A percentile compares a stretch with the other conserved stretches of the same genome.
phyloP scores from a whole-genome alignment of 2,797 vertebrate genomes.

The Trichosurus vulpecula region DNA sequence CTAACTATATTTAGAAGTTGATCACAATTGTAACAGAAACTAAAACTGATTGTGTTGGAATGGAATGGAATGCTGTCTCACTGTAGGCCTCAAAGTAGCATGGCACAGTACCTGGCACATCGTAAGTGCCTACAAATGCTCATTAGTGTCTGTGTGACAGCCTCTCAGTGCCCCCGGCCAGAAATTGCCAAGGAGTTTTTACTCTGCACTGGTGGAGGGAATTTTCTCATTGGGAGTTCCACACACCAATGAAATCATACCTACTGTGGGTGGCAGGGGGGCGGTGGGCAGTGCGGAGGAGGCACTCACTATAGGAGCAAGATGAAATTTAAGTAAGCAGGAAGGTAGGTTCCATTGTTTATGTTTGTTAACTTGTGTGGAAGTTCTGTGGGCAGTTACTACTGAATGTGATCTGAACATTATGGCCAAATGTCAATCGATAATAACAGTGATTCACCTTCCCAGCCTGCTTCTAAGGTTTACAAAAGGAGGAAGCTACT shows the following conservation, averaged over 20 bases:
- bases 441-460: not conserved
- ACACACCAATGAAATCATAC: not conserved
- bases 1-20: not conserved
- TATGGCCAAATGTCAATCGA: not conserved
- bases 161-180: not conserved
- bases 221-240: not conserved
- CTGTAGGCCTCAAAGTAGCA: not conserved
- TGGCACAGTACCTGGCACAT: not conserved
- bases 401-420: not conserved
- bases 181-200: slow-evolving; percentile 14
- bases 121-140: not conserved
- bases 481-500: not conserved
- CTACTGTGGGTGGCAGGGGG: not conserved
- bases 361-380: not conserved
- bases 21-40: not conserved
- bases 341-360: not conserved
- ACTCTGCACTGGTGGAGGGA: slow-evolving; percentile 20
- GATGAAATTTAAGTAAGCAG: not conserved
- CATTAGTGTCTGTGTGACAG: not conserved
- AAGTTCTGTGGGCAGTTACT: not conserved
- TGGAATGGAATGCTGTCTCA: not conserved
- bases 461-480: not conserved
- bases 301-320: slow-evolving; percentile 21
- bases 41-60: not conserved
- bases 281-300: too few species aligned